Evolutionary conservation across 2,888 invertebrate genomes (phyloP).

Genomic region (Hypolimnas misippus): DNA sequence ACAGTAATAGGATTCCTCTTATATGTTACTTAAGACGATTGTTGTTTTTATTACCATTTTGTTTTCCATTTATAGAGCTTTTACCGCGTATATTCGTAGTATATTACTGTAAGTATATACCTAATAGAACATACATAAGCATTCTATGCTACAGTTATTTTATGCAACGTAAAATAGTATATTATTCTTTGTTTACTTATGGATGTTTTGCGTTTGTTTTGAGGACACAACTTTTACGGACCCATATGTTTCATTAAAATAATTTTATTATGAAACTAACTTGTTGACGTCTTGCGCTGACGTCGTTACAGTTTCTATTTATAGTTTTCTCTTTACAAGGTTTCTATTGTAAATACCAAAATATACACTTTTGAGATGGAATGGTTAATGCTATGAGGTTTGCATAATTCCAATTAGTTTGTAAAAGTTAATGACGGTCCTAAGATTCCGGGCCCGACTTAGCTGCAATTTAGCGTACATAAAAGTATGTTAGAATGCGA

Average conservation of each 20-base stretch:
- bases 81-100: neutral
- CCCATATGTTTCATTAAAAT: too few species aligned
- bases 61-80: neutral
- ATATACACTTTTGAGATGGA: neutral
- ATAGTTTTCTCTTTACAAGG: neutral
- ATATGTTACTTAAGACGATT: neutral
- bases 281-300: too few species aligned
- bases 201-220: too few species aligned
- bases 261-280: too few species aligned
- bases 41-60: neutral
- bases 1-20: neutral
- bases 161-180: too few species aligned
- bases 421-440: conserved; percentile 26
- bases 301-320: conserved; percentile 1
- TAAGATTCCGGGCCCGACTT: conserved; percentile 24
- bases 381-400: conserved; percentile 16
- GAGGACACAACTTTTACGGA: too few species aligned
- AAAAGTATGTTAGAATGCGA: conserved; percentile 32
- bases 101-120: too few species aligned
- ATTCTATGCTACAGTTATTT: too few species aligned
- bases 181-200: too few species aligned
- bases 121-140: too few species aligned
- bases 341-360: conserved; percentile 14
- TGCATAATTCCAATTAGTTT: conserved; percentile 29
- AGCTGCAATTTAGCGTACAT: conserved; percentile 31